Base-by-base conservation (phyloP, 2,797 vertebrate species). In the Mus minutoides region DNA sequence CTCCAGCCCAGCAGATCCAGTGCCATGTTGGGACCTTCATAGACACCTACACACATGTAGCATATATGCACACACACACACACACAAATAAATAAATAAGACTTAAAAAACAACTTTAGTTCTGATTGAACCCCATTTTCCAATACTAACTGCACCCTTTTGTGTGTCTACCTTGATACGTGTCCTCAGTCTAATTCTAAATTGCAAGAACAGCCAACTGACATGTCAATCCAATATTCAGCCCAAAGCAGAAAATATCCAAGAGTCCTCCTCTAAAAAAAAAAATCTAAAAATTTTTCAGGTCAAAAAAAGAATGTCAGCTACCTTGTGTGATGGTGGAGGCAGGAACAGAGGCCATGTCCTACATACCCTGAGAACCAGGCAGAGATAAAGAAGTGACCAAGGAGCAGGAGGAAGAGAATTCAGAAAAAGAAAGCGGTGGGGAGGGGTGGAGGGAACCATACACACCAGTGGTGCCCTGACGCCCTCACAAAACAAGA, bases 401-500 rank as follows among this genome's bases (percentile, higher is more conserved):
- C 88, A 77, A 94, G 49, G 73, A 91, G 37, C 79, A 83, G 92
- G 67, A 92, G 16, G 84, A 84, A 95, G 75, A 91, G 13, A 80
- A 78, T 22, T 87, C 34, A 80, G 62, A 64, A 85, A 67, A 37
- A 58, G 37, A 54, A 56, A 54, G 3, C 6, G 21, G 71, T 24
- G 37, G 71, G 37, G 71, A 43, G 21, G 22, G 10, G 37, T 22
- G 21, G 71, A 24, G 37, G 37, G 71, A 4, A 91, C 34, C 71
- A 71, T 92, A 94, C 67, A 83, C 85, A 43, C 88, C 67, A 46
- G 85, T 67, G 62, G 40, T 75, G 78, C 88, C 96, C 91, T 97
- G 86, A 91, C 62, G 11, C 92, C 96, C 89, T 97, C 86, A 92
- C 69, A 31, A 52, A 96, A 49, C 31, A 91, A 95, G 80, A 95